Conservation (phyloP, 2,113 vertebrate genomes). For the Polyodon spathula region DNA sequence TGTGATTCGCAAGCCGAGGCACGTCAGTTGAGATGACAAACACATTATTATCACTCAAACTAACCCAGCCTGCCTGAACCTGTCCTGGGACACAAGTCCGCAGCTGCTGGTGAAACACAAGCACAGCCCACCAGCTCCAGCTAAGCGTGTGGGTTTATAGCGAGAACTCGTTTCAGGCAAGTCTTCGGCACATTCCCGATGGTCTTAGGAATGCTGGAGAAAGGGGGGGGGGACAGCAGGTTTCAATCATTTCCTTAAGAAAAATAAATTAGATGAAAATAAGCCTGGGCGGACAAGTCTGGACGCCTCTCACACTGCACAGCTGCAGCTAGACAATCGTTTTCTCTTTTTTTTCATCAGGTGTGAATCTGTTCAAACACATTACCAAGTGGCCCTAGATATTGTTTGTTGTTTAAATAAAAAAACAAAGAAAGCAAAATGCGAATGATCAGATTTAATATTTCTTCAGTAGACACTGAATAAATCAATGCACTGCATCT, state of each 20-base stretch:
- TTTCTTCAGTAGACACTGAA: too few relatives aligned
- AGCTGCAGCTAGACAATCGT: conserved; percentile 60
- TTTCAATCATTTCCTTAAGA: conserved; percentile 52
- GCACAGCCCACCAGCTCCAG: conserved; percentile 44
- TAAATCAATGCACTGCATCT: too few relatives aligned
- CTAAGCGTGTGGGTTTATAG: neutral
- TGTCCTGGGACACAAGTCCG: conserved; percentile 55
- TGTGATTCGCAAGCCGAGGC: conserved; percentile 77
- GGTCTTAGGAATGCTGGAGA: conserved; percentile 44
- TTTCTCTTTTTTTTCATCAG: conserved; percentile 41
- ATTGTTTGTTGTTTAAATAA: conserved; percentile 4
- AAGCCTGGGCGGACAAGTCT: conserved; percentile 55
- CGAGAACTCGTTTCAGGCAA: neutral
- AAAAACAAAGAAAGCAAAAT: conserved; percentile 1
- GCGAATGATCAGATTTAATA: too few relatives aligned
- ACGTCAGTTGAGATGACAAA: conserved; percentile 74
- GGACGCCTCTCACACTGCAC: conserved; percentile 52
- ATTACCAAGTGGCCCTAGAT: conserved; percentile 58
- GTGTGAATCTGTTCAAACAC: conserved; percentile 65
- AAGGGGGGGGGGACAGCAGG: conserved; percentile 27
- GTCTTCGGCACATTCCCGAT: conserved; percentile 11
- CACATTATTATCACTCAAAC: conserved; percentile 88
- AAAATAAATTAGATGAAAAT: conserved; percentile 35
- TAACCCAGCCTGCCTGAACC: conserved; percentile 68
- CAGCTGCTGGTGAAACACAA: conserved; percentile 48